phyloP scores from a whole-genome alignment of 23 tunicate species.

The Halocynthia roretzi region DNA sequence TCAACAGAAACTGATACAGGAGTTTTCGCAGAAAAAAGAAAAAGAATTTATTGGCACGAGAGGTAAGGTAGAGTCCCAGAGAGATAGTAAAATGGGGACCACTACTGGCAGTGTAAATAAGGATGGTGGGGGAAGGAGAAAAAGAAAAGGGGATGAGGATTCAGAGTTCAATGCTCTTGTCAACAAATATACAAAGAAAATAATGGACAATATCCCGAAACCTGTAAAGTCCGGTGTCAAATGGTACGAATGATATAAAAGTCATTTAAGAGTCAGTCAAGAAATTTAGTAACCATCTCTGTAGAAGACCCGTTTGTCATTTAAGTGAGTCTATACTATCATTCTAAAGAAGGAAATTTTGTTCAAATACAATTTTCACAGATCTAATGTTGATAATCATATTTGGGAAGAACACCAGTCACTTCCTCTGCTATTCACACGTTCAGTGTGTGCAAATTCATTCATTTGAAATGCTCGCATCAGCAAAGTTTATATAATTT shows the following conservation, averaged over 20 bases:
- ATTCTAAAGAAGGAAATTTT: too few species aligned
- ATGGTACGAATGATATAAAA: conserved; percentile 29
- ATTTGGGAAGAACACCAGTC: too few species aligned
- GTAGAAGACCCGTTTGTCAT: too few species aligned
- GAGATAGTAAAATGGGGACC: background rate
- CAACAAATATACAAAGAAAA: conserved; percentile 42
- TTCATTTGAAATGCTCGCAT: too few species aligned
- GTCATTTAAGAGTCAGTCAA: too few species aligned
- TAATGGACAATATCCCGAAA: conserved; percentile 10
- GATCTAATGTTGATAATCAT: too few species aligned
- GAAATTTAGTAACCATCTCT: too few species aligned
- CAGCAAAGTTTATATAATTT: too few species aligned
- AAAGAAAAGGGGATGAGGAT: conserved; percentile 18
- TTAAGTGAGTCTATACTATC: too few species aligned
- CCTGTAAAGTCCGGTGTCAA: background rate
- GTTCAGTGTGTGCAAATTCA: too few species aligned
- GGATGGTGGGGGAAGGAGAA: background rate
- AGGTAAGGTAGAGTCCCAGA: background rate
- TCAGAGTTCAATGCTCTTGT: conserved; percentile 59
- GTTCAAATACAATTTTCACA: too few species aligned
- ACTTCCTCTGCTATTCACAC: too few species aligned
- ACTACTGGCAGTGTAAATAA: background rate
- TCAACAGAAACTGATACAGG: background rate
- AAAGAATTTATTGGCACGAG: background rate
- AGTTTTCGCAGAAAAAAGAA: conserved; percentile 10